Conservation (phyloP, 2,888 invertebrate species). For the Leistus spinibarbis region DNA sequence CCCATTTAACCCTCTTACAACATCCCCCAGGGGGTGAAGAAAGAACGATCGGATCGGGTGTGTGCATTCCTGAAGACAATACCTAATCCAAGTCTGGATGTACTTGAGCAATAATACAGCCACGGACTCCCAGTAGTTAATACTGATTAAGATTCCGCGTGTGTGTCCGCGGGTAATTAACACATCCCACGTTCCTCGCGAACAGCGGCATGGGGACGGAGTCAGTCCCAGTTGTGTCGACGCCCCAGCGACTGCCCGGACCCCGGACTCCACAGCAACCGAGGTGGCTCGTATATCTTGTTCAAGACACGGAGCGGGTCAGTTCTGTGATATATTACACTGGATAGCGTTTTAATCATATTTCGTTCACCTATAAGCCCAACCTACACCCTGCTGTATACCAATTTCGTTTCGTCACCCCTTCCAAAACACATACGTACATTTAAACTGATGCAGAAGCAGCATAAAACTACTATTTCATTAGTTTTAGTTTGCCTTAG, state of each 20-base stretch:
- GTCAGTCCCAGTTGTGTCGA: background rate
- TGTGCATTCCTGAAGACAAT: background rate
- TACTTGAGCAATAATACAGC: background rate
- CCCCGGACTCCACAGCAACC: background rate
- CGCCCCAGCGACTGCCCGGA: slow-evolving; percentile 1
- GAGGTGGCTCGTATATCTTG: slow-evolving; percentile 40
- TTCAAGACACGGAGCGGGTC: slow-evolving; percentile 33
- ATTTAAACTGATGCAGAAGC: background rate
- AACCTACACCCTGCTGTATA: background rate
- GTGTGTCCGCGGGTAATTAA: slow-evolving; percentile 45
- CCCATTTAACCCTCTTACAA: background rate
- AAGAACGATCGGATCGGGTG: background rate
- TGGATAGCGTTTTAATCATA: slow-evolving; percentile 35
- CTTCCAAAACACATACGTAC: background rate
- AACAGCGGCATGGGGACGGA: background rate
- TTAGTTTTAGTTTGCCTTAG: background rate
- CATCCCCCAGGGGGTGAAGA: background rate
- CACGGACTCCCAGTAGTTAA: background rate
- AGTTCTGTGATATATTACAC: slow-evolving; percentile 39
- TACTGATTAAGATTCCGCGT: slow-evolving; percentile 44
- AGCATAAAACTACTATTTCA: background rate
- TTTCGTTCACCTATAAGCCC: slow-evolving; percentile 9
- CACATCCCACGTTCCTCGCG: slow-evolving; percentile 21
- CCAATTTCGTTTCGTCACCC: background rate
- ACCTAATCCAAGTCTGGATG: background rate